phyloP scores from a whole-genome alignment of 1,140 invertebrate species.

The Danaus melanippus region DNA sequence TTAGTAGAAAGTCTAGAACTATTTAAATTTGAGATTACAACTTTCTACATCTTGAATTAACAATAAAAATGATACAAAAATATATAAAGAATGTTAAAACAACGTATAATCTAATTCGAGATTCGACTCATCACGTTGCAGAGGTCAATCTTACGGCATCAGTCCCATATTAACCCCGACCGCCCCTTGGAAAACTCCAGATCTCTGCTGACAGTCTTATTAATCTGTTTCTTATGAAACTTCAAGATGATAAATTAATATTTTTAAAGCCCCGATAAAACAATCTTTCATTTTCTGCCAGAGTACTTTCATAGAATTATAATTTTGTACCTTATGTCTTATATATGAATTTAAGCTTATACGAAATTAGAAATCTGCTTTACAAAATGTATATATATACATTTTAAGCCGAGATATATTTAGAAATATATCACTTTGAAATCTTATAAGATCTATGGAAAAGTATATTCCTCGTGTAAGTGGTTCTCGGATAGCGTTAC shows the following conservation, averaged over 20 bases:
- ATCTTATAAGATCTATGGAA: not conserved
- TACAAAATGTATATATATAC: not conserved
- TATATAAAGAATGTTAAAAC: no score
- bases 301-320: no score
- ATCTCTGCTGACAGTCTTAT: constrained; percentile 2
- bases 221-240: not conserved
- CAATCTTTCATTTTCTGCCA: no score
- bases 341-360: constrained; percentile 1
- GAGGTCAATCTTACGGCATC: constrained; percentile 15
- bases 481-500: constrained; percentile 8
- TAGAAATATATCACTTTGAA: no score
- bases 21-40: no score
- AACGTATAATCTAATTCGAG: no score
- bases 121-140: constrained; percentile 3
- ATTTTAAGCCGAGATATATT: no score
- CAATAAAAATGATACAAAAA: no score
- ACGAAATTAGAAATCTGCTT: not conserved
- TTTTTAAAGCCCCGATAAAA: constrained; percentile 1
- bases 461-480: constrained; percentile 5
- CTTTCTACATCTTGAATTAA: no score
- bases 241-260: constrained; percentile 4
- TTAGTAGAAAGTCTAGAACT: no score
- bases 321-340: constrained; percentile 1
- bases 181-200: constrained; percentile 1
- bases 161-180: constrained; percentile 16